Conservation (phyloP, 2,888 invertebrate genomes). For the Spialia ferax region DNA sequence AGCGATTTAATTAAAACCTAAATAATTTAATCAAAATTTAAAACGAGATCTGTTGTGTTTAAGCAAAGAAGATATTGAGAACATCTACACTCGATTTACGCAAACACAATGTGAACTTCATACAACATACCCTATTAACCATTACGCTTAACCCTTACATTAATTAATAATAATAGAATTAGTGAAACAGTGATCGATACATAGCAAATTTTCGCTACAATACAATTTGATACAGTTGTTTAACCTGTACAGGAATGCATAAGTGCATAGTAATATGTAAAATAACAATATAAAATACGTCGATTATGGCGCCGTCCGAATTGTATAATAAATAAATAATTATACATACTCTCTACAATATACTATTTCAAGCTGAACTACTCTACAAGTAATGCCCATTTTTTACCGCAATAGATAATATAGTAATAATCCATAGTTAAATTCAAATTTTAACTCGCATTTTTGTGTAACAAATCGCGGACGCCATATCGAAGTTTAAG, state of each 20-base stretch:
- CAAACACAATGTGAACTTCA: slow-evolving; percentile 40
- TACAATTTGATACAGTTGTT: slow-evolving; percentile 63
- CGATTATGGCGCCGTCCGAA: slow-evolving; percentile 44
- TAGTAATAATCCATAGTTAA: neutral
- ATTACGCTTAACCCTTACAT: slow-evolving; percentile 57
- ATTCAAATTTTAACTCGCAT: neutral
- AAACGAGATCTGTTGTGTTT: no score
- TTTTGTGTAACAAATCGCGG: neutral
- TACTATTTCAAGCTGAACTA: neutral
- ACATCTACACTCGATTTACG: slow-evolving; percentile 42
- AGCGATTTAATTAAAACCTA: no score
- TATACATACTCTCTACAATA: neutral
- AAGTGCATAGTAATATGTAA: slow-evolving; percentile 58
- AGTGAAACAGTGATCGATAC: slow-evolving; percentile 76
- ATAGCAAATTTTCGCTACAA: slow-evolving; percentile 73
- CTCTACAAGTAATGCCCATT: neutral
- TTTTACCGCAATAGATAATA: neutral
- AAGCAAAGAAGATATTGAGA: slow-evolving; percentile 15
- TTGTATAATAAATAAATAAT: neutral
- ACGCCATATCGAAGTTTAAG: slow-evolving; percentile 23
- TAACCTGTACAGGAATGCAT: slow-evolving; percentile 70
- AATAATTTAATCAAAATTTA: no score
- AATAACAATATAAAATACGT: slow-evolving; percentile 44
- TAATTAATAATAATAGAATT: slow-evolving; percentile 53
- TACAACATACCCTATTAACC: slow-evolving; percentile 53